These are phyloP conservation scores for Hipparchia semele DNA, from an alignment of 2,888 invertebrate species.

Conservation along the genomic window DNA sequence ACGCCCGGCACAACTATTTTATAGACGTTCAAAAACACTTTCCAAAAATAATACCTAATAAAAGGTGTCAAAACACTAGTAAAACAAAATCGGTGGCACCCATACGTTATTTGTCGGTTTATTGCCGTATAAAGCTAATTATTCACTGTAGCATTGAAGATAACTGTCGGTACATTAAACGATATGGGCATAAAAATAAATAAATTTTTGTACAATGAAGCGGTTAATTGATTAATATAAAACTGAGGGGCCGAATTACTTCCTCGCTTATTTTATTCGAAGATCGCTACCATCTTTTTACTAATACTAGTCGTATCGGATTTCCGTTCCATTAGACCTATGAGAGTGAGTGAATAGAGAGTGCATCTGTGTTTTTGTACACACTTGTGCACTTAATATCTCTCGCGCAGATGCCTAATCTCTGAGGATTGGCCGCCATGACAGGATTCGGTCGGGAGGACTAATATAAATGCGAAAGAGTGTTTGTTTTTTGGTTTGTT, in stretches of 20 bases:
- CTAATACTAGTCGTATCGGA: too few relatives aligned
- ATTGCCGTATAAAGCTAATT: constrained; percentile 27
- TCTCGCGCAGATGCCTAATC: too few relatives aligned
- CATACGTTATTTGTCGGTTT: constrained; percentile 17
- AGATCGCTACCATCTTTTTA: too few relatives aligned
- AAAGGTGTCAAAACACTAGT: constrained; percentile 29
- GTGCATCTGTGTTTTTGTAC: too few relatives aligned
- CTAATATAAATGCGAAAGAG: too few relatives aligned
- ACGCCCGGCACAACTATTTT: too few relatives aligned
- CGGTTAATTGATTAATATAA: constrained; percentile 24
- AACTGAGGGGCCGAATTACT: not conserved
- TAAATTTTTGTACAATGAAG: constrained; percentile 24
- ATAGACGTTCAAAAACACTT: not conserved
- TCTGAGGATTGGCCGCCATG: too few relatives aligned
- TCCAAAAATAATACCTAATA: not conserved
- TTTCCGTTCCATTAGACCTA: too few relatives aligned
- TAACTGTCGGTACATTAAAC: constrained; percentile 31
- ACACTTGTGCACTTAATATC: too few relatives aligned
- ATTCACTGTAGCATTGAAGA: constrained; percentile 30
- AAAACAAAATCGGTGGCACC: constrained; percentile 15
- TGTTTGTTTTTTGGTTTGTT: too few relatives aligned
- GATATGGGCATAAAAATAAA: constrained; percentile 21
- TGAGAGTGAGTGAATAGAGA: too few relatives aligned
- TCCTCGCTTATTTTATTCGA: constrained; percentile 2
- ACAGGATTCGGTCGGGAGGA: too few relatives aligned